These are phyloP conservation scores for Pyralis farinalis DNA, from an alignment of 2,888 invertebrate genomes.

Conservation along the genomic window DNA sequence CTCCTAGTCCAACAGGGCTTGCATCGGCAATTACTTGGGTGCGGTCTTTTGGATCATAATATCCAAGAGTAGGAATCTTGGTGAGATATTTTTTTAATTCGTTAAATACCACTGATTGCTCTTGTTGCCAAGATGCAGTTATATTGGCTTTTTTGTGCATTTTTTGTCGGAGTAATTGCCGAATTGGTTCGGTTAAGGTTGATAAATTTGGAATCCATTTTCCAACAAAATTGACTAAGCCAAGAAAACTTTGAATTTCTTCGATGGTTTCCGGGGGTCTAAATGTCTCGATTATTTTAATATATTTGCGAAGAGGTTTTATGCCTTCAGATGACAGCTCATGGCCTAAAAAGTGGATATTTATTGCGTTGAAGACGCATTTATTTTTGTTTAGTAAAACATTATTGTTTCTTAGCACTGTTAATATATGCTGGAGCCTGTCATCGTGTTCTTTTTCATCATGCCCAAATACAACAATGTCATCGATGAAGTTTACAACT, in stretches of 20 bases:
- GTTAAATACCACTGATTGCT: constrained; percentile 10
- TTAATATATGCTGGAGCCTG: constrained; percentile 14
- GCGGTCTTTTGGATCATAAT: constrained; percentile 16
- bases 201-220: constrained; percentile 27
- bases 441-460: constrained; percentile 9
- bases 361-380: constrained; percentile 12
- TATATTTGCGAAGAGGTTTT: constrained; percentile 22
- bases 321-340: constrained; percentile 15
- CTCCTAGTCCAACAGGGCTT: constrained; percentile 20
- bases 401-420: constrained; percentile 16
- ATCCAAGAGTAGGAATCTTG: constrained; percentile 13
- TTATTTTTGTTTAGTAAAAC: constrained; percentile 20
- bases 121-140: constrained; percentile 8
- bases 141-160: constrained; percentile 12
- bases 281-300: constrained; percentile 16
- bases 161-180: constrained; percentile 12
- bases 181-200: constrained; percentile 21
- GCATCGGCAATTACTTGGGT: constrained; percentile 21
- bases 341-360: constrained; percentile 20
- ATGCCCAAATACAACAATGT: constrained; percentile 24
- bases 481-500: constrained; percentile 26
- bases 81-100: neutral
- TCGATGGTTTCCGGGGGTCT: constrained; percentile 17
- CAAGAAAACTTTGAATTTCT: constrained; percentile 30
- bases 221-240: constrained; percentile 22